Evolutionary conservation across 2,113 vertebrate species (phyloP).

Genomic region (Erythrolamprus reginae): DNA sequence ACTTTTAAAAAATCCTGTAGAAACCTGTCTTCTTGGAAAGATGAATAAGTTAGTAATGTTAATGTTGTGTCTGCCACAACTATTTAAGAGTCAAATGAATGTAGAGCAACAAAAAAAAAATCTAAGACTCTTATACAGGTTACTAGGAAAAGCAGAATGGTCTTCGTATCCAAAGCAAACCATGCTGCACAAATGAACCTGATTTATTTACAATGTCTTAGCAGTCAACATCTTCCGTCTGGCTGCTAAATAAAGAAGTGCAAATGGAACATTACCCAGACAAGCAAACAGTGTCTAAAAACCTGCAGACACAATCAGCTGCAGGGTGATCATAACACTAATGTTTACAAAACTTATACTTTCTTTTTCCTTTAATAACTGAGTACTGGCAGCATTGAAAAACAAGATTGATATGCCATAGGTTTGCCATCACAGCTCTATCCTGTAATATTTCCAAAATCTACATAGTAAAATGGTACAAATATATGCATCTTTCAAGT

Average conservation of each 20-base stretch:
- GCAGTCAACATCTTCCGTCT: constrained; percentile 27
- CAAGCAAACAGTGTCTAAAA: constrained; percentile 21
- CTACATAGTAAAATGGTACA: constrained; percentile 21
- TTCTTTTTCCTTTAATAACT: background rate
- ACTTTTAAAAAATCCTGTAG: constrained; percentile 18
- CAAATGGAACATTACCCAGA: constrained; percentile 20
- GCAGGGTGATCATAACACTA: background rate
- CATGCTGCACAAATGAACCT: constrained; percentile 33
- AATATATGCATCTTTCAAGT: background rate
- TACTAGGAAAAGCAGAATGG: constrained; percentile 13
- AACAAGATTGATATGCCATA: background rate
- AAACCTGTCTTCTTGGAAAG: constrained; percentile 22
- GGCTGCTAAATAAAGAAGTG: constrained; percentile 10
- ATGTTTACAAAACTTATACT: background rate
- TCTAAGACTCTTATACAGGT: constrained; percentile 7
- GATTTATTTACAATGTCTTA: constrained; percentile 39
- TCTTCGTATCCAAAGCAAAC: constrained; percentile 15
- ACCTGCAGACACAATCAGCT: background rate
- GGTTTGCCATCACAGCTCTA: too few relatives aligned
- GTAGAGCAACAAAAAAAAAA: background rate
- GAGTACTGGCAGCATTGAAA: background rate
- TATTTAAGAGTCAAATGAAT: constrained; percentile 29
- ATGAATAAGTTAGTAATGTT: constrained; percentile 2
- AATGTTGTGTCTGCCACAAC: constrained; percentile 27
- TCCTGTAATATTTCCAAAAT: constrained; percentile 13